Percentiles rank a stretch among this genome's conserved stretches.
Conservation (phyloP, 2,888 invertebrate species). For the Drosophila meridiana region DNA sequence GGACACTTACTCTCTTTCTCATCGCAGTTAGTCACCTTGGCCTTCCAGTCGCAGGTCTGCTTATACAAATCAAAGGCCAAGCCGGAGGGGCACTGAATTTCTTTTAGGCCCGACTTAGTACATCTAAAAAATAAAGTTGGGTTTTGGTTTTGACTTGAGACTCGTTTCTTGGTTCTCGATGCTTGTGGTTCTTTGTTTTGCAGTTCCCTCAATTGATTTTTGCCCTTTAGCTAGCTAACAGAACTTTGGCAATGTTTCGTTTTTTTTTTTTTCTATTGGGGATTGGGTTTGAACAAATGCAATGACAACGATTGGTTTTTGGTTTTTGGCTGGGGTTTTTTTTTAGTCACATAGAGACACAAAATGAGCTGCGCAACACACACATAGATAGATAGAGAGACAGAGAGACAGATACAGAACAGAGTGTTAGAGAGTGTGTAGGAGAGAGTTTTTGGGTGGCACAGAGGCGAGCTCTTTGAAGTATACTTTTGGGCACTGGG, state of each 20-base stretch:
- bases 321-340: constrained; percentile 16
- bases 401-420: constrained; percentile 32
- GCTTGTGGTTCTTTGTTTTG: constrained; percentile 3
- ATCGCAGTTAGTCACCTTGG: constrained; percentile 98
- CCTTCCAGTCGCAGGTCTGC: constrained; percentile 99
- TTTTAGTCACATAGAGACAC: constrained; percentile 60
- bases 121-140: constrained; percentile 86
- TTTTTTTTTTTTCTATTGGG: constrained; percentile 14
- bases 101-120: constrained; percentile 97
- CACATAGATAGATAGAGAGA: constrained; percentile 41
- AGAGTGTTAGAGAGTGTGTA: constrained; percentile 52
- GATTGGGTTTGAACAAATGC: constrained; percentile 51
- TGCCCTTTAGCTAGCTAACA: constrained; percentile 52
- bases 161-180: constrained; percentile 11
- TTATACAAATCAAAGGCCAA: constrained; percentile 98
- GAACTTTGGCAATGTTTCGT: constrained; percentile 65
- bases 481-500: constrained; percentile 32
- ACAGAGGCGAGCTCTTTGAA: constrained; percentile 40
- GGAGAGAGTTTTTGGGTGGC: constrained; percentile 32
- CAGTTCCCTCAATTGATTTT: constrained; percentile 21
- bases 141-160: constrained; percentile 31
- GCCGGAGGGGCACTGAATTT: constrained; percentile 98
- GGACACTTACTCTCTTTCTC: constrained; percentile 96
- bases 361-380: constrained; percentile 47
- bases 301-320: constrained; percentile 58